Percentiles rank a stretch among this genome's conserved stretches.
phyloP scores from a whole-genome alignment of 2,888 invertebrate species.

The Cryptus viduatorius region DNA sequence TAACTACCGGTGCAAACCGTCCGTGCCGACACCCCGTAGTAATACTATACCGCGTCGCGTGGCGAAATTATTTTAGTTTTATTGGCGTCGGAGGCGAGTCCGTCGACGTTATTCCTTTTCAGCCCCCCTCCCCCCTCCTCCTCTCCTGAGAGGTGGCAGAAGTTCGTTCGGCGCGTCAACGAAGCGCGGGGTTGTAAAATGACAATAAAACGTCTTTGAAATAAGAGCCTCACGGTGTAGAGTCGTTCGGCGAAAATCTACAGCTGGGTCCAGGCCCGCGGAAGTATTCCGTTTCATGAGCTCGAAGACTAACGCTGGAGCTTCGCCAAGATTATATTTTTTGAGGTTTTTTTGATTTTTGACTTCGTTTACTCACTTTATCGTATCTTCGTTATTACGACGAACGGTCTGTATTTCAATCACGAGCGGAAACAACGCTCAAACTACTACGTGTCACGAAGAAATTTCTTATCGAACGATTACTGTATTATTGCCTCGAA shows the following conservation, averaged over 20 bases:
- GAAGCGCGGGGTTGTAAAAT: slow-evolving; percentile 71
- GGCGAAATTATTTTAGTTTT: slow-evolving; percentile 63
- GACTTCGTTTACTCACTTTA: background rate
- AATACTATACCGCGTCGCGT: slow-evolving; percentile 25
- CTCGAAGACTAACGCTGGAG: background rate
- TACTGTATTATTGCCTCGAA: background rate
- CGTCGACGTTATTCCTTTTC: slow-evolving; percentile 49
- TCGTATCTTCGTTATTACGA: background rate
- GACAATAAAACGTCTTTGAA: slow-evolving; percentile 75
- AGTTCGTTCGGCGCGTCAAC: slow-evolving; percentile 51
- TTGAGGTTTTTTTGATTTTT: background rate
- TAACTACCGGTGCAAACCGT: slow-evolving; percentile 49
- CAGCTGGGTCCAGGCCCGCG: background rate
- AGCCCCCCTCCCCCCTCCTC: background rate
- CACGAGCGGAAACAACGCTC: background rate
- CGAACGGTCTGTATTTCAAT: background rate
- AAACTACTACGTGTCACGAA: background rate
- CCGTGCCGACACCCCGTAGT: slow-evolving; percentile 20
- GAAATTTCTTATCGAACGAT: background rate
- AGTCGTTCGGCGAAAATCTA: slow-evolving; percentile 47
- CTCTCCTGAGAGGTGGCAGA: slow-evolving; percentile 6
- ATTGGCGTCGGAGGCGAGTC: slow-evolving; percentile 42
- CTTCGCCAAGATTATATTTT: background rate
- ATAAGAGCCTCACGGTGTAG: slow-evolving; percentile 70
- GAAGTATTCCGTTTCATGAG: background rate